Conservation (phyloP, 2,888 invertebrate species). For the Prenolepis imparis region DNA sequence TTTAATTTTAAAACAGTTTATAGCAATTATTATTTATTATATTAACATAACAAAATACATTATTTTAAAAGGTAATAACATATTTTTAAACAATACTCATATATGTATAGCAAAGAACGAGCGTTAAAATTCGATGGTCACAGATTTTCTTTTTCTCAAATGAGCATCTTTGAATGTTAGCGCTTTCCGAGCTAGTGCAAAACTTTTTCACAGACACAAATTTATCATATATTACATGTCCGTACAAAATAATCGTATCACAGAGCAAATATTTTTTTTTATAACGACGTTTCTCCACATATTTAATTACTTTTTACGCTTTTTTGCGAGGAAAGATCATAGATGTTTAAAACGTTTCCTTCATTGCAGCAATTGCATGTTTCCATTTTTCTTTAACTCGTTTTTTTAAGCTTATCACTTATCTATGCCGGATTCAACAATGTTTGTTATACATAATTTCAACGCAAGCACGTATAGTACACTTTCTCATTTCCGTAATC, state of each 20-base stretch:
- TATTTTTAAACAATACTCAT: not conserved
- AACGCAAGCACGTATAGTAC: conserved; percentile 10
- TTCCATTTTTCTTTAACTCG: conserved; percentile 42
- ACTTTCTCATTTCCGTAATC: conserved; percentile 8
- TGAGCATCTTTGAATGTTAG: conserved; percentile 16
- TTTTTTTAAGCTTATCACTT: conserved; percentile 42
- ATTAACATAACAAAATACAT: not conserved
- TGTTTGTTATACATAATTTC: conserved; percentile 46
- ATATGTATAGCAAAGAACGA: not conserved
- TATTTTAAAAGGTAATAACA: not conserved
- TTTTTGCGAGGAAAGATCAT: conserved; percentile 24
- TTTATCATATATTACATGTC: not conserved
- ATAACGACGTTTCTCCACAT: not conserved
- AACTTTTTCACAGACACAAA: conserved; percentile 4
- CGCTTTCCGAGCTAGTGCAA: not conserved
- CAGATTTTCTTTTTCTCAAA: not conserved
- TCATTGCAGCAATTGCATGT: conserved; percentile 4
- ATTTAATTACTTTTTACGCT: conserved; percentile 1
- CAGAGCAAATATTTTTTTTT: not conserved
- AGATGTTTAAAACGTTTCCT: conserved; percentile 26
- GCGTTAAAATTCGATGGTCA: not conserved
- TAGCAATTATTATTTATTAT: no score
- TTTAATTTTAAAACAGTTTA: conserved; percentile 3
- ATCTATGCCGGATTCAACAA: conserved; percentile 39
- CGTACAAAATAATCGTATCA: conserved; percentile 21